A percentile compares a stretch with the other conserved stretches of the same genome.
These are phyloP conservation scores for Glomeris maerens DNA, from an alignment of 1,140 invertebrate genomes.

Conservation along the genomic window DNA sequence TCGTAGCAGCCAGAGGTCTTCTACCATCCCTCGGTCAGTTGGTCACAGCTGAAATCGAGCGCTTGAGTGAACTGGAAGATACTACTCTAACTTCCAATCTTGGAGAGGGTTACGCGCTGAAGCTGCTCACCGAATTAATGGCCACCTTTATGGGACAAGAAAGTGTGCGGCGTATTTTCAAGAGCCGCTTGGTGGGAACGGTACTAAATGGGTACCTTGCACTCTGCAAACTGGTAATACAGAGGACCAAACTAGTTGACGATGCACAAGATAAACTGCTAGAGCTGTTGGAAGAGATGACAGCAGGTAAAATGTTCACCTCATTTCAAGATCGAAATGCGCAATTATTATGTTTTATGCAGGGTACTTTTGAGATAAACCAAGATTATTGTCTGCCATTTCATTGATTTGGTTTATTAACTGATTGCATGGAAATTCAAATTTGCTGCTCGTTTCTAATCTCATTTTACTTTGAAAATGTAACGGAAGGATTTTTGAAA, in stretches of 20 bases:
- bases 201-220: slow-evolving; percentile 88
- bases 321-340: neutral
- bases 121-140: slow-evolving; percentile 72
- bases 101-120: slow-evolving; percentile 76
- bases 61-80: slow-evolving; percentile 69
- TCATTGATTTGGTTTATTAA: no score
- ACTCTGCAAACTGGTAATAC: slow-evolving; percentile 75
- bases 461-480: no score
- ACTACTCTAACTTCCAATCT: slow-evolving; percentile 85
- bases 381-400: slow-evolving; percentile 8
- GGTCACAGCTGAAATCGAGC: slow-evolving; percentile 71
- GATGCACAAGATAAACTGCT: slow-evolving; percentile 92
- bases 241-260: slow-evolving; percentile 85
- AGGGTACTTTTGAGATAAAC: neutral
- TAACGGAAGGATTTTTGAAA: no score
- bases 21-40: slow-evolving; percentile 68
- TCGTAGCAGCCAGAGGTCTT: slow-evolving; percentile 48
- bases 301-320: slow-evolving; percentile 45
- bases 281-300: slow-evolving; percentile 91
- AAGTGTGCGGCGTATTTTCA: slow-evolving; percentile 72
- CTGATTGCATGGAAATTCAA: no score
- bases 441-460: no score
- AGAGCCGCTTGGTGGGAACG: slow-evolving; percentile 70
- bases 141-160: slow-evolving; percentile 49
- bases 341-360: slow-evolving; percentile 4